These are phyloP conservation scores for Cotesia typhae DNA, from an alignment of 1,140 invertebrate genomes.

Conservation along the genomic window DNA sequence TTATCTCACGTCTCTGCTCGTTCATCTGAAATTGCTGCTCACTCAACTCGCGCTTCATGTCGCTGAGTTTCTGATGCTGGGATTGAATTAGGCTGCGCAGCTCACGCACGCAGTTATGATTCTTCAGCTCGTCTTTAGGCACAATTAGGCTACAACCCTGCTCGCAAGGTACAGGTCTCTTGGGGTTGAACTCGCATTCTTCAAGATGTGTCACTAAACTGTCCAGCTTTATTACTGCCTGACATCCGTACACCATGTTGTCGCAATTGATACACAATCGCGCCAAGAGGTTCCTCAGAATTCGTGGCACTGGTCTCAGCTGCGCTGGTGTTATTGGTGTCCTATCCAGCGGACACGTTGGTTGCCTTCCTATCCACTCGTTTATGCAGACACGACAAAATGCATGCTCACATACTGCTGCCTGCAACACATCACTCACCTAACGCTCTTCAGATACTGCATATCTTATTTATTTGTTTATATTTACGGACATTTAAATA, in stretches of 20 bases:
- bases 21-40: constrained; percentile 88
- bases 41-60: constrained; percentile 84
- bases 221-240: constrained; percentile 85
- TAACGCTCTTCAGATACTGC: constrained; percentile 49
- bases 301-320: constrained; percentile 88
- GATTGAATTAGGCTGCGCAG: constrained; percentile 83
- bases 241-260: constrained; percentile 88
- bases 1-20: constrained; percentile 88
- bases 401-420: constrained; percentile 93
- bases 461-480: constrained; percentile 20
- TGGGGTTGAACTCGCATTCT: constrained; percentile 95
- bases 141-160: constrained; percentile 92
- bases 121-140: constrained; percentile 93
- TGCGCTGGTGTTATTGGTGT: constrained; percentile 87
- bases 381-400: constrained; percentile 94
- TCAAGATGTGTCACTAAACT: constrained; percentile 81
- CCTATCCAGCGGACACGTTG: constrained; percentile 92
- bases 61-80: constrained; percentile 85
- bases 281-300: constrained; percentile 88
- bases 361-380: constrained; percentile 92
- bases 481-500: neutral
- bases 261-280: constrained; percentile 90
- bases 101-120: constrained; percentile 93
- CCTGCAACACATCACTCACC: constrained; percentile 71
- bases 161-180: constrained; percentile 90